A percentile compares a stretch with the other conserved stretches of the same genome.
Conservation (phyloP, 1,140 invertebrate genomes). For the Calephelis virginiensis region DNA sequence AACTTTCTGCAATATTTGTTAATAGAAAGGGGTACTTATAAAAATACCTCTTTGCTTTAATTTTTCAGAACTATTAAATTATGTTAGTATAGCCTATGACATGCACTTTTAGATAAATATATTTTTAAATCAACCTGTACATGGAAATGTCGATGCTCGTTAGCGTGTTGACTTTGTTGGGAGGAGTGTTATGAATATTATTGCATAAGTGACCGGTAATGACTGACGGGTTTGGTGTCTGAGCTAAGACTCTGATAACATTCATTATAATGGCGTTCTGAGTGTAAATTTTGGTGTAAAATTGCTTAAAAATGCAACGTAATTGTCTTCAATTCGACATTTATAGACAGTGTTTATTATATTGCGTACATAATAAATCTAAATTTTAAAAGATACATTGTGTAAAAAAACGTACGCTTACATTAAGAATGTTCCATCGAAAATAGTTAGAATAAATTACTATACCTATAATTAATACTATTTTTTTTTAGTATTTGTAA, state of each 20-base stretch:
- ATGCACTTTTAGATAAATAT: too few species aligned
- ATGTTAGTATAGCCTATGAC: too few species aligned
- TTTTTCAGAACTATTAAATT: too few species aligned
- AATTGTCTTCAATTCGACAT: background rate
- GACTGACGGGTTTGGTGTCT: constrained; percentile 30
- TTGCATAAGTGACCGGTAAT: constrained; percentile 27
- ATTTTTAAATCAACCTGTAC: constrained; percentile 18
- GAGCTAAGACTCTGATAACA: constrained; percentile 11
- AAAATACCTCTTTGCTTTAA: too few species aligned
- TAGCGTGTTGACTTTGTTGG: constrained; percentile 46
- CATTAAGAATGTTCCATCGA: too few species aligned
- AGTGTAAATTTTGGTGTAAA: constrained; percentile 6
- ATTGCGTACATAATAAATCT: background rate
- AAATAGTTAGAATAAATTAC: too few species aligned
- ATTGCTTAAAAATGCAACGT: constrained; percentile 6
- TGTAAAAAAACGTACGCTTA: too few species aligned
- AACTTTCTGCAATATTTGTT: too few species aligned
- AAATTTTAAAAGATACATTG: too few species aligned
- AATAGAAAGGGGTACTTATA: background rate
- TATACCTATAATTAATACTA: too few species aligned
- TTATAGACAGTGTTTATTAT: background rate
- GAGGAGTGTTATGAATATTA: constrained; percentile 31
- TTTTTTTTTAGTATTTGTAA: too few species aligned
- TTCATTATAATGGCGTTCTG: background rate
- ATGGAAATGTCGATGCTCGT: constrained; percentile 28